Evolutionary conservation across 2,888 invertebrate species (phyloP).

Genomic region (Mayetiola destructor): DNA sequence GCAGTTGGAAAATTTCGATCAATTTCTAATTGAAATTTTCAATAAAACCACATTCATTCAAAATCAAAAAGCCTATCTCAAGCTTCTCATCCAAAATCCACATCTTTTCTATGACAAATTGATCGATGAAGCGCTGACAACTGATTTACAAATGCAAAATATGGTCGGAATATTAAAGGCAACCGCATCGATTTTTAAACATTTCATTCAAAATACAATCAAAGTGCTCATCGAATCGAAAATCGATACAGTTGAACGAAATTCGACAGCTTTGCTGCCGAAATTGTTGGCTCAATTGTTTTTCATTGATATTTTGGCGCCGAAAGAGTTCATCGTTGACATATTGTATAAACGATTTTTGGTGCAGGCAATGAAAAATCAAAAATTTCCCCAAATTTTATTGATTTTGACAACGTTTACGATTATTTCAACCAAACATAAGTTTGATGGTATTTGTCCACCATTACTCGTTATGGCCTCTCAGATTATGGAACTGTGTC

Average conservation of each 20-base stretch:
- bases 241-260: not conserved
- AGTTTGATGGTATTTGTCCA: conserved; percentile 25
- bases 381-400: not conserved
- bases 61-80: conserved; percentile 23
- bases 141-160: conserved; percentile 21
- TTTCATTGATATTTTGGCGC: not conserved
- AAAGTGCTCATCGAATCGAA: not conserved
- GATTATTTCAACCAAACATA: conserved; percentile 21
- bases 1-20: conserved; percentile 22
- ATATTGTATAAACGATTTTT: conserved; percentile 7
- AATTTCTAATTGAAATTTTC: conserved; percentile 23
- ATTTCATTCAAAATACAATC: conserved; percentile 19
- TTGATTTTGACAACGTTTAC: conserved; percentile 23
- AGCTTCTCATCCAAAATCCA: conserved; percentile 25
- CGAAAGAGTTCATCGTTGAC: not conserved
- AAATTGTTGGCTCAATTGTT: not conserved
- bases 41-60: conserved; percentile 24
- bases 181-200: conserved; percentile 22
- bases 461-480: conserved; percentile 26
- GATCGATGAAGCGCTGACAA: conserved; percentile 24
- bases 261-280: not conserved
- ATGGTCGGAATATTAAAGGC: conserved; percentile 22
- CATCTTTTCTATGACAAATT: conserved; percentile 23
- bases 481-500: conserved; percentile 26
- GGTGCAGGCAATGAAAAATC: not conserved